These are phyloP conservation scores for Drosophila bunnanda DNA, from an alignment of 2,888 invertebrate species.

Conservation along the genomic window DNA sequence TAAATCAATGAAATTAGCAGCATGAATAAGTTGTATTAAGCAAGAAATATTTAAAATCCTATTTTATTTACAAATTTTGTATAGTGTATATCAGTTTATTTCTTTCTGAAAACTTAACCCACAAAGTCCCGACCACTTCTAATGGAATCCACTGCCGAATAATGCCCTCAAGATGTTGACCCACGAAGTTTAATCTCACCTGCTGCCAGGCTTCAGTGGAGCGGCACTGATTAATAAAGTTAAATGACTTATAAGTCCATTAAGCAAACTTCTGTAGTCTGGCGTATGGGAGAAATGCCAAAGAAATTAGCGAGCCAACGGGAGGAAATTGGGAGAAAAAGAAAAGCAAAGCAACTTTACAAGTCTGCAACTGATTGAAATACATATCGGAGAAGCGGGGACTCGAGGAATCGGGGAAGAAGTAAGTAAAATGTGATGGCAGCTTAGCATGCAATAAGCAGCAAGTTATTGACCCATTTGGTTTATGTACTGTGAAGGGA, in stretches of 20 bases:
- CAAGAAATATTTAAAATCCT: too few species aligned
- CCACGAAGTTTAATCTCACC: constrained; percentile 16
- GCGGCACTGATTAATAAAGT: constrained; percentile 75
- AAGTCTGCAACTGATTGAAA: constrained; percentile 75
- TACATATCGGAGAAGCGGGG: constrained; percentile 57
- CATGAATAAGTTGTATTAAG: not conserved
- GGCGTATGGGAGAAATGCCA: constrained; percentile 68
- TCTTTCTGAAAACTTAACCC: not conserved
- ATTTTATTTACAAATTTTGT: not conserved
- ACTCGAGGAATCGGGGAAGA: not conserved
- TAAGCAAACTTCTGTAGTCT: constrained; percentile 71
- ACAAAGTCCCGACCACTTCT: not conserved
- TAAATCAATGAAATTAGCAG: not conserved
- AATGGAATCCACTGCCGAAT: constrained; percentile 6
- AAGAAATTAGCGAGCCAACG: constrained; percentile 67
- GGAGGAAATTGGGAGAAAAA: constrained; percentile 22
- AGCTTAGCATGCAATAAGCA: constrained; percentile 77
- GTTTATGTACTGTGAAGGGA: constrained; percentile 79
- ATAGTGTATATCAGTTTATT: not conserved
- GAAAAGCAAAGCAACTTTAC: constrained; percentile 41
- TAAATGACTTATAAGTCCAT: constrained; percentile 75
- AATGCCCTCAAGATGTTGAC: constrained; percentile 13
- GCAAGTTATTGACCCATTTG: constrained; percentile 82
- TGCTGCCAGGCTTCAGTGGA: constrained; percentile 49
- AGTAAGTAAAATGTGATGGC: constrained; percentile 62